phyloP scores from a whole-genome alignment of 2,888 invertebrate genomes.

The Aphelenchoides bicaudatus region DNA sequence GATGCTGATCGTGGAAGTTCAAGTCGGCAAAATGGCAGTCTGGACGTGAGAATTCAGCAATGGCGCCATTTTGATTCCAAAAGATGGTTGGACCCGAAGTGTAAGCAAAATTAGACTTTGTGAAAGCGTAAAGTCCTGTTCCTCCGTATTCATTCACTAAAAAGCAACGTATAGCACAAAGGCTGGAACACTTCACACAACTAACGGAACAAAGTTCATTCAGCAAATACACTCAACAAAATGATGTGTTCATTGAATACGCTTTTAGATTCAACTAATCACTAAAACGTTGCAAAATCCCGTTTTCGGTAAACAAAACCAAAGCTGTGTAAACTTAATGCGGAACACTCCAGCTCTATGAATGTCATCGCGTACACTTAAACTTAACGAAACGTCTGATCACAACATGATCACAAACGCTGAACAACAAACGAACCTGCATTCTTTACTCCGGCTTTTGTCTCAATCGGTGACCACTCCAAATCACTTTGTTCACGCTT shows the following conservation, averaged over 20 bases:
- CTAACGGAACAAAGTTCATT: conserved; percentile 1
- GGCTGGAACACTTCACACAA: no score
- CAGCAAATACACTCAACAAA: not conserved
- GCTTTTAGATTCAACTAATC: not conserved
- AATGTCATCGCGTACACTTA: not conserved
- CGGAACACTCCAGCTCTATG: no score
- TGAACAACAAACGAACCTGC: not conserved
- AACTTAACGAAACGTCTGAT: not conserved
- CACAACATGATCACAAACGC: not conserved
- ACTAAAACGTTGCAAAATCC: not conserved
- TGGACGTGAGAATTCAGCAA: not conserved
- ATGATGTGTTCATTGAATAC: not conserved
- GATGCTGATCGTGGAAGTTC: not conserved
- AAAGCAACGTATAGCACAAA: not conserved
- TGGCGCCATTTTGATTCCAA: conserved; percentile 4
- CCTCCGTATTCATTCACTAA: conserved; percentile 16
- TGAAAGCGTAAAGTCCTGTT: not conserved
- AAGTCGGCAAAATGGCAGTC: conserved; percentile 15
- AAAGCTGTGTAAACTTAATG: not conserved
- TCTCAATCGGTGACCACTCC: not conserved
- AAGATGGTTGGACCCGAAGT: not conserved
- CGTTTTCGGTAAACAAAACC: not conserved
- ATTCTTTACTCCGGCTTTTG: not conserved
- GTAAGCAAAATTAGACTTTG: conserved; percentile 3
- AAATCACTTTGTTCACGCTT: not conserved